Percentiles rank a stretch among this genome's conserved stretches.
phyloP scores from a whole-genome alignment of 2,797 vertebrate genomes.

The Salarias fasciatus region DNA sequence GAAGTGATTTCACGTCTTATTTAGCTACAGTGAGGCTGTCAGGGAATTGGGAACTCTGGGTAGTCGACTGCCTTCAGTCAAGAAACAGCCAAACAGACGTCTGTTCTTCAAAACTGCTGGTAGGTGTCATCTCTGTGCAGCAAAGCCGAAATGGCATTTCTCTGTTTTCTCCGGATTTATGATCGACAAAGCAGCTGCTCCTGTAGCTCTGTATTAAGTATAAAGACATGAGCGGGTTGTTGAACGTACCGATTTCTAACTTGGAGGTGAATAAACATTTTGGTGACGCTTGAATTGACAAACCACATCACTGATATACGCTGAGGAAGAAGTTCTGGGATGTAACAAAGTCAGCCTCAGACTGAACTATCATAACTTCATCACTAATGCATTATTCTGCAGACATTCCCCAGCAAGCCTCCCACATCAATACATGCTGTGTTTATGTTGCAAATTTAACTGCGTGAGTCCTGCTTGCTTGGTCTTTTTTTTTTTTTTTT shows the following conservation, averaged over 20 bases:
- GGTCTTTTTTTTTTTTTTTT: background rate
- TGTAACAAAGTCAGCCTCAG: background rate
- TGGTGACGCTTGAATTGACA: background rate
- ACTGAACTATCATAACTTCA: slow-evolving; percentile 2
- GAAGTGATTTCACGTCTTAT: no score
- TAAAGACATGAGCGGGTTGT: background rate
- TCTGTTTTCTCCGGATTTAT: background rate
- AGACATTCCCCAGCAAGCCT: background rate
- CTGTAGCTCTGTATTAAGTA: background rate
- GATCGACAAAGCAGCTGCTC: background rate
- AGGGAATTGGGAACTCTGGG: no score
- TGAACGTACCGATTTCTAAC: background rate
- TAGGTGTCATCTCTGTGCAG: no score
- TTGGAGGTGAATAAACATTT: background rate
- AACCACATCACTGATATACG: background rate
- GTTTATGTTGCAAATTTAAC: slow-evolving; percentile 4
- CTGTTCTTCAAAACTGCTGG: no score
- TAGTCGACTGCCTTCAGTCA: no score
- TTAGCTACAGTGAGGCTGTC: no score
- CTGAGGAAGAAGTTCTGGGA: background rate
- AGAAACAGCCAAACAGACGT: no score
- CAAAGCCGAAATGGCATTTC: background rate
- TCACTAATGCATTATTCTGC: background rate
- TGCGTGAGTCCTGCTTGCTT: slow-evolving; percentile 20
- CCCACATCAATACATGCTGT: background rate